Conservation (phyloP, 2,888 invertebrate genomes). For the Heliconius charithonia region DNA sequence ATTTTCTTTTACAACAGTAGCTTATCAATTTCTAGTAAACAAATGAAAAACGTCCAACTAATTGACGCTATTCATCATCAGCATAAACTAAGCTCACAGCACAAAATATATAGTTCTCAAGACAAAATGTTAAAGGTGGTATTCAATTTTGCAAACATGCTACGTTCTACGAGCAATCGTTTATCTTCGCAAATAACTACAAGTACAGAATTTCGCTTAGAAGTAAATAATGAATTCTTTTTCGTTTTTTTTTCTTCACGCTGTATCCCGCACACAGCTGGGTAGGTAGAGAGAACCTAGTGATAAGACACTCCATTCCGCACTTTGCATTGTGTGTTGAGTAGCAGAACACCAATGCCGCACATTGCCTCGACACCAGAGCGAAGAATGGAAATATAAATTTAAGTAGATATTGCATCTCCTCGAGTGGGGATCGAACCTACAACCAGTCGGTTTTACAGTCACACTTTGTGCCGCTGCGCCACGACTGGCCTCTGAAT, state of each 20-base stretch:
- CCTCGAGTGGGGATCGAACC: no score
- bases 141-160: conserved; percentile 30
- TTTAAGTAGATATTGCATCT: no score
- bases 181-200: conserved; percentile 45
- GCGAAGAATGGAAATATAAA: no score
- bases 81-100: conserved; percentile 26
- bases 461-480: no score
- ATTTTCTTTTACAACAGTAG: neutral
- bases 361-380: no score
- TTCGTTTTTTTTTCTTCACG: no score
- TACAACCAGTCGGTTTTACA: no score
- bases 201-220: conserved; percentile 40
- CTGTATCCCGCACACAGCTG: neutral
- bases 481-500: conserved; percentile 23
- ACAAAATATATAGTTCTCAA: conserved; percentile 20
- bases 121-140: neutral
- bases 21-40: neutral
- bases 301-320: no score
- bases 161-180: conserved; percentile 36
- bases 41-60: conserved; percentile 31
- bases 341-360: no score
- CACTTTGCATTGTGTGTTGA: no score
- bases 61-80: conserved; percentile 34
- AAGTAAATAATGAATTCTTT: conserved; percentile 40
- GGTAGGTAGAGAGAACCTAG: no score